These are phyloP conservation scores for Naja naja DNA, from an alignment of 2,113 vertebrate species.

Conservation along the genomic window DNA sequence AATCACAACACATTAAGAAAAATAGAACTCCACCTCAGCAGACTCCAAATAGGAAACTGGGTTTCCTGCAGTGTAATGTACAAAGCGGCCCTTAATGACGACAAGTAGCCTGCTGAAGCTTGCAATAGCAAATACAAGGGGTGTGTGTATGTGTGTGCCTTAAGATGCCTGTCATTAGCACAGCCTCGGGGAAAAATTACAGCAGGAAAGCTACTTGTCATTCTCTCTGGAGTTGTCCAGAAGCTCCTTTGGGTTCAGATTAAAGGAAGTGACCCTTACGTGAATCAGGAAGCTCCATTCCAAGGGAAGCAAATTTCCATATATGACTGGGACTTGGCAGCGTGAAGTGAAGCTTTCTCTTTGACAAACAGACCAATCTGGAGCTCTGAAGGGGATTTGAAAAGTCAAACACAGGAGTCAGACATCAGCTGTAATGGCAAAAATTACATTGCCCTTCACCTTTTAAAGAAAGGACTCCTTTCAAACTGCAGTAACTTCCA, in stretches of 20 bases:
- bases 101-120: background rate
- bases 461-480: background rate
- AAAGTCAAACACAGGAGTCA: background rate
- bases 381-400: background rate
- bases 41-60: background rate
- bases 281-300: conserved; percentile 19
- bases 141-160: background rate
- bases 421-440: background rate
- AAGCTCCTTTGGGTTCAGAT: conserved; percentile 9
- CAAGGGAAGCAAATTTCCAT: conserved; percentile 19
- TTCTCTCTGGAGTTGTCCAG: background rate
- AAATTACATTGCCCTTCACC: conserved; percentile 29
- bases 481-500: background rate
- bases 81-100: background rate
- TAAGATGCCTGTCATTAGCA: conserved; percentile 2
- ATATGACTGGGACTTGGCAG: conserved; percentile 20
- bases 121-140: background rate
- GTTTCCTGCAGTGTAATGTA: background rate
- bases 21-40: background rate
- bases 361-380: background rate
- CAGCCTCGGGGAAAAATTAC: conserved; percentile 10
- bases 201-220: conserved; percentile 10
- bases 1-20: background rate
- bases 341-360: background rate
- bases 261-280: conserved; percentile 14